Percentiles rank a stretch among this genome's conserved stretches.
Conservation (phyloP, 2,797 vertebrate genomes). For the Scomberomorus guttatus region DNA sequence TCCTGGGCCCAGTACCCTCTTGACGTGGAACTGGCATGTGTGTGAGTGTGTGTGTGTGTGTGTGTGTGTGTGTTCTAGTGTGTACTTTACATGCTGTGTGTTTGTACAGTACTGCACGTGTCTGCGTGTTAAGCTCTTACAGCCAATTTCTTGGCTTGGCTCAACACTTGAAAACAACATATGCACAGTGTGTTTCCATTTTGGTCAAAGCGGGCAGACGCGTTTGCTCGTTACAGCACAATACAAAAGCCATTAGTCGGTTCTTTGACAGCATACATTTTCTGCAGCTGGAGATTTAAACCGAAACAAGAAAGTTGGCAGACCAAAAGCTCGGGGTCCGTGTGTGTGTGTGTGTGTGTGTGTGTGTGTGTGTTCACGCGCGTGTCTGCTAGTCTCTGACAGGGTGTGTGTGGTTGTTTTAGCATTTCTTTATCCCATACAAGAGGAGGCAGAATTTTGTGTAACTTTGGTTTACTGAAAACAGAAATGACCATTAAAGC, state of each 20-base stretch:
- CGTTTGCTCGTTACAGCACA: slow-evolving; percentile 89
- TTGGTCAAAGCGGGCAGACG: slow-evolving; percentile 91
- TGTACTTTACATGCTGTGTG: slow-evolving; percentile 67
- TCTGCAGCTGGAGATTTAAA: slow-evolving; percentile 73
- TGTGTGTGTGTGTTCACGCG: slow-evolving; percentile 53
- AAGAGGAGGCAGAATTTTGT: slow-evolving; percentile 99
- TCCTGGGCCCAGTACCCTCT: slow-evolving; percentile 90
- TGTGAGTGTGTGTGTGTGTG: slow-evolving; percentile 33
- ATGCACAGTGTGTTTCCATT: slow-evolving; percentile 93
- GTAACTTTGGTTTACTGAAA: slow-evolving; percentile 99
- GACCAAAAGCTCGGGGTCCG: slow-evolving; percentile 78
- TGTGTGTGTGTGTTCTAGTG: slow-evolving; percentile 43
- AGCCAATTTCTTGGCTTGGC: slow-evolving; percentile 93
- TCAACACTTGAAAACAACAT: slow-evolving; percentile 92
- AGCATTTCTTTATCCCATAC: slow-evolving; percentile 94
- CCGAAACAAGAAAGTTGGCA: slow-evolving; percentile 85
- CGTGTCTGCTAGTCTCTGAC: slow-evolving; percentile 38
- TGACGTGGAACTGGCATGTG: slow-evolving; percentile 86
- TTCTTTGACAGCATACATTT: slow-evolving; percentile 81
- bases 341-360: slow-evolving; percentile 58
- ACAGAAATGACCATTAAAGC: slow-evolving; percentile 92
- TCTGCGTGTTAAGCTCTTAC: slow-evolving; percentile 89
- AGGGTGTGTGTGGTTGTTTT: slow-evolving; percentile 85
- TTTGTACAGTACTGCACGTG: slow-evolving; percentile 71
- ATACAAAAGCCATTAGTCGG: slow-evolving; percentile 83